Conservation (phyloP, 2,888 invertebrate genomes). For the Phragmatobia fuliginosa region DNA sequence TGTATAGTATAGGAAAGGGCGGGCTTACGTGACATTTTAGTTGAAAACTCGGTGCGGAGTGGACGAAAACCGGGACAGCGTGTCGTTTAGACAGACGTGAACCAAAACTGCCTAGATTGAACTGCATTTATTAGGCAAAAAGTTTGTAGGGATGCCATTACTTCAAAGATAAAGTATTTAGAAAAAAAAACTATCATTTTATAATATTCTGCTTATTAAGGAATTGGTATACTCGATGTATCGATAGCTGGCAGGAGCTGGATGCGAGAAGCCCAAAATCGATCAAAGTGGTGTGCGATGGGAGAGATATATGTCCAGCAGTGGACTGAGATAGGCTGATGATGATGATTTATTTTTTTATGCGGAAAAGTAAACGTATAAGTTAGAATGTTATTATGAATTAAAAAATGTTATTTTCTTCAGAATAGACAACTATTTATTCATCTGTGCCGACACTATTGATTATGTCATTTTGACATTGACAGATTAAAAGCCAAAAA, state of each 20-base stretch:
- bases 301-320: no score
- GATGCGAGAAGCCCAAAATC: no score
- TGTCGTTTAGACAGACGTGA: constrained; percentile 18
- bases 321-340: no score
- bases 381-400: no score
- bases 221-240: no score
- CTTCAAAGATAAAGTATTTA: not conserved
- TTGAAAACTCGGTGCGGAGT: constrained; percentile 54
- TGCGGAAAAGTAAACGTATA: no score
- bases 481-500: constrained; percentile 1
- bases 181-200: not conserved
- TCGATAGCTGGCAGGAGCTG: no score
- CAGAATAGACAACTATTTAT: no score
- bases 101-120: constrained; percentile 9
- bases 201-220: not conserved
- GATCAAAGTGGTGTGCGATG: no score
- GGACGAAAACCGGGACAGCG: constrained; percentile 33
- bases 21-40: constrained; percentile 62
- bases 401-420: no score
- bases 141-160: not conserved
- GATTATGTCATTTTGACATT: constrained; percentile 4
- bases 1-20: constrained; percentile 66
- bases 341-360: no score
- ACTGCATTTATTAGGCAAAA: constrained; percentile 21
- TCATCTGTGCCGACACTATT: no score